Base-by-base conservation (phyloP, 2,797 vertebrate species). In the Karalla daura region DNA sequence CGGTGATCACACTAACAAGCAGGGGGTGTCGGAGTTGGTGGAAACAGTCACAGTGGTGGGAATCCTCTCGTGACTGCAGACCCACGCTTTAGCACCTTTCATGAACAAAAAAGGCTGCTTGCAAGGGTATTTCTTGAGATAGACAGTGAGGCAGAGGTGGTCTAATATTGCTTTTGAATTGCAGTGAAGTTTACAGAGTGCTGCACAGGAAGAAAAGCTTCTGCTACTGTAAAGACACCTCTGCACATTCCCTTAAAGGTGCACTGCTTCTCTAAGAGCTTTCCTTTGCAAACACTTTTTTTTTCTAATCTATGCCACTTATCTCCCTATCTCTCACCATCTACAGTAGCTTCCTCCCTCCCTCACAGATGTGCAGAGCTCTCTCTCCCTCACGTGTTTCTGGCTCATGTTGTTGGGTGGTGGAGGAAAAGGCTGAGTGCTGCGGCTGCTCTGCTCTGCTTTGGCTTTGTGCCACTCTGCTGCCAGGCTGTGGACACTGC, bases 1-100 rank as follows among this genome's bases (percentile, higher is more conserved):
- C 74, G 78, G 70, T 52, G 74, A 85, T 90, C 60, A 74, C 79
- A 55, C 83, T 85, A 90, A 88, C 83, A 84, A 86, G 87, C 74
- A 63, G 24, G 21, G 56, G 70, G 30, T 37, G 62, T 63, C 0
- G 4, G 63, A 60, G 68, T 25, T 52, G 58, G 71, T 49, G 53
- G 61, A 56, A 60, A 64, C 41, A 46, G 40, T 49, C 24, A 62
- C 30, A 27, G 62, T 3, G 21, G 68, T 53, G 64, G 58, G 63
- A 47, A 74, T 78, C 25, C 60, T 78, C 40, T 45, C 58, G 65
- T 54, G 65, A 76, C 44, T 63, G 44, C 55, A 75, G 40, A 72
- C 25, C 49, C 17, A 32, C 33, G 7, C 61, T 78, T 80, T 70
- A 77, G 62, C 46, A 72, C 41, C 35, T 78, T 83, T 64, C n/a